Evolutionary conservation across 1,140 invertebrate species (phyloP), one percentile per base, ranked within the genome.

Genomic region (Drosophila parvula): DNA sequence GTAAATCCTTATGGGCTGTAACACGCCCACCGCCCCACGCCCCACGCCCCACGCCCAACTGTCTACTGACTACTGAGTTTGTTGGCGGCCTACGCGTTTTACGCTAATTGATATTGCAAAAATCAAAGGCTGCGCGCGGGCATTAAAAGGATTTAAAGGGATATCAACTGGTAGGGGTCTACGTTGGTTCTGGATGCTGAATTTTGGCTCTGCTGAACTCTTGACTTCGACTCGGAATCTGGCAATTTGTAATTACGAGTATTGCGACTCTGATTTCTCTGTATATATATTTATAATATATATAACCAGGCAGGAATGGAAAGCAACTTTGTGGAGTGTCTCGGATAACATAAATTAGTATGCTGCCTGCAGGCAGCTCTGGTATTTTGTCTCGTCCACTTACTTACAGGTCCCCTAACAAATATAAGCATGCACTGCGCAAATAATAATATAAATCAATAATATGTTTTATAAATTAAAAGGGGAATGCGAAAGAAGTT

Each of bases 101-200:
- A 63, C 79, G 79, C 84, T 88, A 86, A 86, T 86, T 86, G 83
- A 86, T 88, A 86, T 88, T 86, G 83, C 81, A 89, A 82, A 88
- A 88, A 88, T 88, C 83, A 88, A 88, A 88, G 79, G 84, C 53
- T 65, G 76, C 56, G 58, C 61, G 56, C 48, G 56, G 58, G 73
- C 75, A 77, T 86, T 79, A 79, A 88, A 83, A 63, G 79, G 83
- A 83, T 88, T 83, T 83, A 73, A 64, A 58, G 8, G 27, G 57
- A 78, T 82, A 78, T 83, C 76, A 82, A 74, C 45, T 64, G 68
- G 69, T 76, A 53, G 27, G 28, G 34, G 3, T 38, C 38, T 32
- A 11, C 8, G 14, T 12, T 27, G 30, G 11, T 28, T 40, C 4
- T 10, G 64, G n/a, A 3, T 10, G 9, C 28, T 18, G 43, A 22